Evolutionary conservation across 92 coral and sea anemone species (phyloP).

Genomic region (Palythoa grandis): DNA sequence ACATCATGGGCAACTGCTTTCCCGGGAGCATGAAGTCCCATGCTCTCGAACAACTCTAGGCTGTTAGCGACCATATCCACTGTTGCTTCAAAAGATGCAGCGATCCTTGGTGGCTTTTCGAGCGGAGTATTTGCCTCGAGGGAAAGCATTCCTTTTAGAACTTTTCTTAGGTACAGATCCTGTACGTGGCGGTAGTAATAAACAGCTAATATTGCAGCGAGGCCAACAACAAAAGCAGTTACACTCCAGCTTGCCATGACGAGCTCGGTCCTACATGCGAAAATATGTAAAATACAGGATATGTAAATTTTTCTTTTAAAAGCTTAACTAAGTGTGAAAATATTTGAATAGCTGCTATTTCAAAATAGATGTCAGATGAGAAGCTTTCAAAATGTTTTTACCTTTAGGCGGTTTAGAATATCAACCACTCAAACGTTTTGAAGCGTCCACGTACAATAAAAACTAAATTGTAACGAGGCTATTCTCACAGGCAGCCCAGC

Average conservation of each 20-base stretch:
- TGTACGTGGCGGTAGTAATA: conserved; percentile 70
- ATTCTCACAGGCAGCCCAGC: too few species aligned
- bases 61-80: conserved; percentile 71
- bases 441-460: too few species aligned
- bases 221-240: conserved; percentile 20
- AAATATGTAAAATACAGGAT: background rate
- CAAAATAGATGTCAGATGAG: too few species aligned
- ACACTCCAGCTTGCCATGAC: conserved; percentile 35
- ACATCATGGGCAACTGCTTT: conserved; percentile 78
- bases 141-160: conserved; percentile 71
- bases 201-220: conserved; percentile 61
- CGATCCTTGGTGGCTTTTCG: conserved; percentile 66
- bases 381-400: too few species aligned
- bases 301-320: too few species aligned
- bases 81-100: conserved; percentile 74
- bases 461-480: too few species aligned
- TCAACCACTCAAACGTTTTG: too few species aligned
- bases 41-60: conserved; percentile 66
- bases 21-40: conserved; percentile 73
- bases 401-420: too few species aligned
- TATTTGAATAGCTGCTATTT: too few species aligned
- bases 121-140: conserved; percentile 65
- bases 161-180: conserved; percentile 61
- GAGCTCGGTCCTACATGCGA: background rate
- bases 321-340: too few species aligned